Base-by-base conservation (phyloP, 2,113 vertebrate species). In the Neodon shergylaensis region DNA sequence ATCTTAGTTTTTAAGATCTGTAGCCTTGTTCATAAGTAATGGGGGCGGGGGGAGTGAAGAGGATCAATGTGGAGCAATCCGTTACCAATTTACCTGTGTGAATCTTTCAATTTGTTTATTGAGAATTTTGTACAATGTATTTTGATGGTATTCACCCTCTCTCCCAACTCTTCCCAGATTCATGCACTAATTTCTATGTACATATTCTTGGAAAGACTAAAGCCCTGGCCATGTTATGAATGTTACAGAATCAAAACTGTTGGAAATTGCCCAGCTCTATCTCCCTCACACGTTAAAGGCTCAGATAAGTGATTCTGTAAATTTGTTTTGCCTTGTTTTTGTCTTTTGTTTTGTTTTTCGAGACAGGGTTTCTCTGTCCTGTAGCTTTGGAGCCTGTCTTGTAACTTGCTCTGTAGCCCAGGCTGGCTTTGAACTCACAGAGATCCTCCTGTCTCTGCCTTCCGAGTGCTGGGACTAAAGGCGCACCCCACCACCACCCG, bases 11-110 rank as follows among this genome's bases (percentile, higher is more conserved):
- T 42, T 66, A 70, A n/a, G 16, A 68, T 2, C 14, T 87, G 16
- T 10, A 90, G 88, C 63, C 14, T 87, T 94, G 39, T 79, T 68
- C 74, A 92, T 83, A 88, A 90, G 95, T 90, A 92, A 61, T 12
- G 44, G 63, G 5, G 36, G 24, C 14, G n/a, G 22, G 24, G 17
- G 54, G 54, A 19, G 5, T 21, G 21, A 66, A 6, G 28, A 44
- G 3, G 49, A 21, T 81, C 44, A 39, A 10, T 68, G 58, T 65
- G 44, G 28, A 66, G 42, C n/a, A 49, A 72, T 54, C 58, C 54
- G 31, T 58, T n/a, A 72, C 28, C 24, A 66, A 7, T 63, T 86
- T 74, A 87, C 42, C 74, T 72, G 2, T 0, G 24, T 39, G 87
- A 72, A 31, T 65, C 79, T n/a, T 61, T 39, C 28, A 4, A 63